These are phyloP conservation scores for Neoscelio sp. DNA, from an alignment of 2,888 invertebrate genomes.

Conservation along the genomic window DNA sequence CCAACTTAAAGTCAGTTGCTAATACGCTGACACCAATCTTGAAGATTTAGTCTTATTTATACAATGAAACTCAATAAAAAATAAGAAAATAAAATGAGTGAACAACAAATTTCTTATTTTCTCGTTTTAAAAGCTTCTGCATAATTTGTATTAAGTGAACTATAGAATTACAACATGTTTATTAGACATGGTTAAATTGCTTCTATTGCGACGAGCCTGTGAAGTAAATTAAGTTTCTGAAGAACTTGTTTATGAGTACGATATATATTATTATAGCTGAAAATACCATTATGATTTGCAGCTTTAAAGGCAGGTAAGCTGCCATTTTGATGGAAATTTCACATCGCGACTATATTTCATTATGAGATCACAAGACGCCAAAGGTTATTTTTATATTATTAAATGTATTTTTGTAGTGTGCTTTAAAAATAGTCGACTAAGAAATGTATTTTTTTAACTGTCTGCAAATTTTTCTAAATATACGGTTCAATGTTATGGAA, in stretches of 20 bases:
- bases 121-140: too few relatives aligned
- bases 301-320: not conserved
- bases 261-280: conserved; percentile 29
- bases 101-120: too few relatives aligned
- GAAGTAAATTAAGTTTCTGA: conserved; percentile 33
- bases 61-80: too few relatives aligned
- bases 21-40: too few relatives aligned
- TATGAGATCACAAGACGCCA: conserved; percentile 5
- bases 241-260: conserved; percentile 45
- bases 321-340: conserved; percentile 1
- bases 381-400: conserved; percentile 11
- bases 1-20: conserved; percentile 10
- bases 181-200: conserved; percentile 35
- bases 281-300: conserved; percentile 28
- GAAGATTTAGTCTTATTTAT: too few relatives aligned
- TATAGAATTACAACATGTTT: conserved; percentile 21
- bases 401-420: conserved; percentile 12
- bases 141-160: too few relatives aligned
- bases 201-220: conserved; percentile 36
- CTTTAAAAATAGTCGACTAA: conserved; percentile 8
- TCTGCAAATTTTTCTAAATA: not conserved
- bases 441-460: not conserved
- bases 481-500: not conserved
- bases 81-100: too few relatives aligned
- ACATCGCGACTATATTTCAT: conserved; percentile 9